Percentiles rank a stretch among this genome's conserved stretches.
These are phyloP conservation scores for Forbesichthys agassizii DNA, from an alignment of 2,113 vertebrate species.

Conservation along the genomic window DNA sequence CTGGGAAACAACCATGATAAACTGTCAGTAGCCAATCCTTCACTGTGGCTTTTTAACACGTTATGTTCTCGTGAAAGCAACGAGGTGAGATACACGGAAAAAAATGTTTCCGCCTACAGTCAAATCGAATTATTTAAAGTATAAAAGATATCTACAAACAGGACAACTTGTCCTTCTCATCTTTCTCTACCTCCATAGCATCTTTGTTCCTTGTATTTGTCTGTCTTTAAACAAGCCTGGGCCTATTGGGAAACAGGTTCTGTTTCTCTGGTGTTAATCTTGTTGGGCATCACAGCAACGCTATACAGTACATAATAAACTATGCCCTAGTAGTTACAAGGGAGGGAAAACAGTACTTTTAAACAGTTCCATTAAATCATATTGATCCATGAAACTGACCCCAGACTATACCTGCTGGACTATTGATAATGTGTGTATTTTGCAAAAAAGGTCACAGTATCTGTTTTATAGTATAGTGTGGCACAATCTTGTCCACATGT, in stretches of 20 bases:
- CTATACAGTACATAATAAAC: slow-evolving; percentile 48
- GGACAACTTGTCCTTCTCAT: background rate
- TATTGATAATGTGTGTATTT: background rate
- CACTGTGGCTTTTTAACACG: background rate
- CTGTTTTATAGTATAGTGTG: slow-evolving; percentile 17
- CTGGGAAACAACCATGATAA: background rate
- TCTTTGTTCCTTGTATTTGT: background rate
- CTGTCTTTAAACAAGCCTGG: background rate
- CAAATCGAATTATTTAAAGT: background rate
- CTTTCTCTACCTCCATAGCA: background rate
- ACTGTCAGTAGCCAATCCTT: background rate
- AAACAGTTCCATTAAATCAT: slow-evolving; percentile 18
- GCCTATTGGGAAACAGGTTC: background rate
- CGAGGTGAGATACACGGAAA: background rate
- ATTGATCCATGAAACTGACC: slow-evolving; percentile 2
- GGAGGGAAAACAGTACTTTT: slow-evolving; percentile 34
- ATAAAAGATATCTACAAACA: background rate
- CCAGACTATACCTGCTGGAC: slow-evolving; percentile 17
- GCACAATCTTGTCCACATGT: slow-evolving; percentile 16
- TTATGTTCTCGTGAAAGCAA: too few species aligned
- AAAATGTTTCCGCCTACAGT: background rate
- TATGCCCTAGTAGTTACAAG: slow-evolving; percentile 48
- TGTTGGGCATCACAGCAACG: background rate
- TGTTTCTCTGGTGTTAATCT: background rate
- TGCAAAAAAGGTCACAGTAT: background rate